Percentiles rank a stretch among this genome's conserved stretches.
Evolutionary conservation across 2,888 invertebrate species (phyloP).

Genomic region (Leptopterna dolabrata): DNA sequence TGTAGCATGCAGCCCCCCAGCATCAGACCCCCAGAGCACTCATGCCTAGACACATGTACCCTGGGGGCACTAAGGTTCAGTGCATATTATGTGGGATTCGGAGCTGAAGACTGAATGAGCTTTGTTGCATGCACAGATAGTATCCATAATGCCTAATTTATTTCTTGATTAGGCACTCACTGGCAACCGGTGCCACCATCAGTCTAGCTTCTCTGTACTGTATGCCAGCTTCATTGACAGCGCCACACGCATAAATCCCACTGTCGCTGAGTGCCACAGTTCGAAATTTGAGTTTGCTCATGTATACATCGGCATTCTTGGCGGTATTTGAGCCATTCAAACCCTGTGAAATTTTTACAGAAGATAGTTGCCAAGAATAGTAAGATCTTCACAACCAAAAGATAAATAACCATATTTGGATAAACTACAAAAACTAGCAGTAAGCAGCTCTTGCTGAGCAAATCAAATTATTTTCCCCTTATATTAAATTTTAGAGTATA

Average conservation of each 20-base stretch:
- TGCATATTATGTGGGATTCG: too few species aligned
- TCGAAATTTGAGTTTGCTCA: conserved; percentile 40
- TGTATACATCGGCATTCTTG: background rate
- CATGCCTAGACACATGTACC: too few species aligned
- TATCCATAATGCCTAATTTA: too few species aligned
- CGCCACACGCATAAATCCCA: conserved; percentile 40
- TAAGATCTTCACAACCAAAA: background rate
- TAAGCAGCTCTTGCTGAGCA: background rate
- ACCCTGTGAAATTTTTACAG: background rate
- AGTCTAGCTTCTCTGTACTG: conserved; percentile 31
- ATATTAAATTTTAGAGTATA: too few species aligned
- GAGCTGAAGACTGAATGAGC: too few species aligned
- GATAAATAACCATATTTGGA: too few species aligned
- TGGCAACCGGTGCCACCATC: background rate
- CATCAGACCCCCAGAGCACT: too few species aligned
- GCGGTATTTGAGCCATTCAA: background rate
- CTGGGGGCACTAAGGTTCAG: too few species aligned
- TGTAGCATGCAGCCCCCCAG: too few species aligned
- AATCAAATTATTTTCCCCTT: background rate
- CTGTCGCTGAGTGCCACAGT: background rate
- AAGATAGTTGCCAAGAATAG: background rate
- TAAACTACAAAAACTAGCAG: background rate
- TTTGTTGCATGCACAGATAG: too few species aligned
- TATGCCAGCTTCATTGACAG: conserved; percentile 41
- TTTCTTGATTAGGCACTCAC: background rate